Conservation (phyloP, 2,888 invertebrate genomes). For the Scaptomyza parva region DNA sequence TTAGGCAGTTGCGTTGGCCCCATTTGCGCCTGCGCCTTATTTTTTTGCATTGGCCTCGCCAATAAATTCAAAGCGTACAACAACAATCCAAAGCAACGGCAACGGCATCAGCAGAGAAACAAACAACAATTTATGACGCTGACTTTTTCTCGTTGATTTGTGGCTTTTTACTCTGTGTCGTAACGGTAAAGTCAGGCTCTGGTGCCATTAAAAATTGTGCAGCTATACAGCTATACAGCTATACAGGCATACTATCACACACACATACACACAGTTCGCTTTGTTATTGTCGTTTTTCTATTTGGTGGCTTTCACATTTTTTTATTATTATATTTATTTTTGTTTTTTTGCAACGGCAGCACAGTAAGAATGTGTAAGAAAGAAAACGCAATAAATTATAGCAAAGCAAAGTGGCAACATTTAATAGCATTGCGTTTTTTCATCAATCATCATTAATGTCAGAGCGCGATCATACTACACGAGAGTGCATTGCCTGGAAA, state of each 20-base stretch:
- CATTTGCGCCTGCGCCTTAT: constrained; percentile 37
- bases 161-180: constrained; percentile 40
- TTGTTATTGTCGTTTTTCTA: constrained; percentile 52
- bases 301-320: constrained; percentile 57
- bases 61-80: constrained; percentile 58
- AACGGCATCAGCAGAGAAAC: constrained; percentile 12
- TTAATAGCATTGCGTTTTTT: constrained; percentile 61
- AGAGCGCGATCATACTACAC: constrained; percentile 26
- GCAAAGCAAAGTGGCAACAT: constrained; percentile 49
- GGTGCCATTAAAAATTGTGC: constrained; percentile 60
- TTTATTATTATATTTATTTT: neutral
- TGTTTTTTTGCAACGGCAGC: constrained; percentile 14
- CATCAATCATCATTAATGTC: constrained; percentile 80
- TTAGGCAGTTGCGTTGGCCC: constrained; percentile 39
- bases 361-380: constrained; percentile 37
- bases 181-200: constrained; percentile 66
- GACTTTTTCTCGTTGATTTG: constrained; percentile 51
- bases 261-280: constrained; percentile 6
- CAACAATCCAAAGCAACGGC: constrained; percentile 36
- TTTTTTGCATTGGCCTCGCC: constrained; percentile 55
- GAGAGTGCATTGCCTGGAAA: constrained; percentile 73
- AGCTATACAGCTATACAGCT: no score
- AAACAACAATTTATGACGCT: constrained; percentile 59
- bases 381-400: constrained; percentile 70
- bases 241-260: no score